phyloP scores from a whole-genome alignment of 2,797 vertebrate species.

The Leontocebus nigricollis region DNA sequence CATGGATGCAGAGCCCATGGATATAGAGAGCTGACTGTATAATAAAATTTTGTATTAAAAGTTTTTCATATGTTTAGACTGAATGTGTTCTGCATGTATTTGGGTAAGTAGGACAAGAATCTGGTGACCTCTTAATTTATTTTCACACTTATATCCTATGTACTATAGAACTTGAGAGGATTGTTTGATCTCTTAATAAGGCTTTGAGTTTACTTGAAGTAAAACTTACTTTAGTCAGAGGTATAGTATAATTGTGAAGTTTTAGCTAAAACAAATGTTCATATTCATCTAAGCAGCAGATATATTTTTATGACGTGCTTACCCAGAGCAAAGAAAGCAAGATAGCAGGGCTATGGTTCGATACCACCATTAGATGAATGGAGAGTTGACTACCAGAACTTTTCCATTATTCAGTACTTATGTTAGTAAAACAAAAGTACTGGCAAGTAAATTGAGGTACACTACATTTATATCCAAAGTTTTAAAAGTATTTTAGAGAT shows the following conservation, averaged over 20 bases:
- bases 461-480: background rate
- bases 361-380: background rate
- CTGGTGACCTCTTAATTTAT: background rate
- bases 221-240: background rate
- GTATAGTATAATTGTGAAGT: background rate
- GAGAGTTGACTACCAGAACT: background rate
- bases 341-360: background rate
- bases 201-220: background rate
- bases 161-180: background rate
- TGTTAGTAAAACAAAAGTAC: background rate
- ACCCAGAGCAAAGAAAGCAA: background rate
- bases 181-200: background rate
- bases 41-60: background rate
- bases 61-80: background rate
- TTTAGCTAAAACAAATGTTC: background rate
- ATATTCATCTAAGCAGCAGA: background rate
- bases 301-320: background rate
- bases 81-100: background rate
- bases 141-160: background rate
- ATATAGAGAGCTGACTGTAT: background rate
- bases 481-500: background rate
- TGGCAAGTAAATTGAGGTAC: background rate
- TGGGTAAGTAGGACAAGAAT: background rate
- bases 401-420: background rate
- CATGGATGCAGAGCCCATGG: background rate